A percentile compares a stretch with the other conserved stretches of the same genome.
phyloP scores from a whole-genome alignment of 1,140 invertebrate genomes.

The Colletes gigas region DNA sequence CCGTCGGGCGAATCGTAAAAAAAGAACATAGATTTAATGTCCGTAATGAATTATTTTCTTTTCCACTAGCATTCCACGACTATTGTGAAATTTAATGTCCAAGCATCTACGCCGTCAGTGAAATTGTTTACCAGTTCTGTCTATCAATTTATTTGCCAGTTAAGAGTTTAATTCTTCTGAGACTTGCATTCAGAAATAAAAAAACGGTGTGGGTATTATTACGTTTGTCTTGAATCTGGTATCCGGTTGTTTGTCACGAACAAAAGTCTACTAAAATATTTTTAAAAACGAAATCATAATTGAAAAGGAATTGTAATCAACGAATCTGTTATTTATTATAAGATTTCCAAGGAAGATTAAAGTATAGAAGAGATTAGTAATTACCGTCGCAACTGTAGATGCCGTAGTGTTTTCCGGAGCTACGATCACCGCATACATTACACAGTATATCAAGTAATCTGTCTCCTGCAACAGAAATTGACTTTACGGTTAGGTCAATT shows the following conservation, averaged over 20 bases:
- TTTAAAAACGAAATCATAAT: not conserved
- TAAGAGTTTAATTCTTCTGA: too few species aligned
- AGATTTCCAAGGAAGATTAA: constrained; percentile 12
- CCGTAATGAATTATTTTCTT: too few species aligned
- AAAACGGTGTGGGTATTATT: too few species aligned
- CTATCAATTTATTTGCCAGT: too few species aligned
- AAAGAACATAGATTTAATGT: too few species aligned
- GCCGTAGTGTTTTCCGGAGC: constrained; percentile 98
- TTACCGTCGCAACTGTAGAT: constrained; percentile 98
- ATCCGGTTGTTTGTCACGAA: too few species aligned
- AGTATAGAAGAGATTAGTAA: constrained; percentile 48
- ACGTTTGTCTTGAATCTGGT: not conserved
- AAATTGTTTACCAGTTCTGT: too few species aligned
- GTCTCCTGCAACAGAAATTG: constrained; percentile 86
- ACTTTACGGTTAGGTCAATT: constrained; percentile 10
- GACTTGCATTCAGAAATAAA: too few species aligned
- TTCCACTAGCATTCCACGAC: too few species aligned
- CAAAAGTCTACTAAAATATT: not conserved
- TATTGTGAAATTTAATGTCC: too few species aligned
- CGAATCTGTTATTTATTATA: constrained; percentile 20
- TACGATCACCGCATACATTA: constrained; percentile 97
- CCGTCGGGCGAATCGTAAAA: too few species aligned
- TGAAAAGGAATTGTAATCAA: constrained; percentile 23
- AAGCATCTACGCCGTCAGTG: too few species aligned
- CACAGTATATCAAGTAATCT: constrained; percentile 96